phyloP scores from a whole-genome alignment of 2,797 vertebrate genomes.

The Poeciliopsis gracilis region DNA sequence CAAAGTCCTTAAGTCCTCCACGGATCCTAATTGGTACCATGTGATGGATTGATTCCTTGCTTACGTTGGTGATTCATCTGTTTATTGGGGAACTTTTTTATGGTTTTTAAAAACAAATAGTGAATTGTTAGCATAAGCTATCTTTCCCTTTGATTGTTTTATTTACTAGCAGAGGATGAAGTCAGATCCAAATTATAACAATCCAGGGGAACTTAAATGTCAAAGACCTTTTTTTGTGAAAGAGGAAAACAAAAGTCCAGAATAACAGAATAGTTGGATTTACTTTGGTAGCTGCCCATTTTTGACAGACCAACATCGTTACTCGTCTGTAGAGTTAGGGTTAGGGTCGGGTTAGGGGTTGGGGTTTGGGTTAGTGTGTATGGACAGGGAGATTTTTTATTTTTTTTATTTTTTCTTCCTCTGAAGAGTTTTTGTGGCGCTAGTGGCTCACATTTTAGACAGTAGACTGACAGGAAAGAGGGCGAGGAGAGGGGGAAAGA shows the following conservation, averaged over 20 bases:
- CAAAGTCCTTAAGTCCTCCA: conserved; percentile 2
- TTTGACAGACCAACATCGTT: not conserved
- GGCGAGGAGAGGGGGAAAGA: too few relatives aligned
- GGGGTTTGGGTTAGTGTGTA: not conserved
- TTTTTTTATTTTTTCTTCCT: too few relatives aligned
- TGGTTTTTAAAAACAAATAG: not conserved
- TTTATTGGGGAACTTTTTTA: not conserved
- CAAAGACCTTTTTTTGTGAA: not conserved
- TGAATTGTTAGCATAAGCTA: not conserved
- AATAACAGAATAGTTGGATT: not conserved
- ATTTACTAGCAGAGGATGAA: not conserved
- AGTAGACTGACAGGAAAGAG: too few relatives aligned
- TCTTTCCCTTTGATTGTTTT: not conserved
- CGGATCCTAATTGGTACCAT: not conserved
- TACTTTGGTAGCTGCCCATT: not conserved
- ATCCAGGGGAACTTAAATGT: not conserved
- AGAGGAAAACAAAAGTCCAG: not conserved
- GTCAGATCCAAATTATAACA: not conserved
- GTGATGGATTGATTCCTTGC: not conserved
- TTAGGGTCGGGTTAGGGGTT: too few relatives aligned
- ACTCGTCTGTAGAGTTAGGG: not conserved
- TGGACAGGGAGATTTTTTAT: not conserved
- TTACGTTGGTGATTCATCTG: not conserved
- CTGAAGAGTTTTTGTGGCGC: too few relatives aligned
- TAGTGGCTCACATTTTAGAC: too few relatives aligned